phyloP scores from a whole-genome alignment of 2,797 vertebrate genomes.

The Taeniopygia guttata region DNA sequence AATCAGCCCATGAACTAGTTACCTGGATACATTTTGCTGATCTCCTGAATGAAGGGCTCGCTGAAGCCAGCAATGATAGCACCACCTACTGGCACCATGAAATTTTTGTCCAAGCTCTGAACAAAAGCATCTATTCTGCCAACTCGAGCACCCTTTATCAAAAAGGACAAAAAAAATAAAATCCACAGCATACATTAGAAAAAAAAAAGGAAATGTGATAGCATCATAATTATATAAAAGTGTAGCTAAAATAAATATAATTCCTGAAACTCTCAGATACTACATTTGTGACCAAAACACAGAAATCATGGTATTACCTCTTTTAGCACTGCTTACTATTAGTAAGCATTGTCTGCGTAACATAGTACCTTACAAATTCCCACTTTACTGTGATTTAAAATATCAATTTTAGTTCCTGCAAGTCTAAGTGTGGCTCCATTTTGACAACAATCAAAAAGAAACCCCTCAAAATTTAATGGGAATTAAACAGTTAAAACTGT shows the following conservation, averaged over 20 bases:
- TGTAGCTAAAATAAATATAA: not conserved
- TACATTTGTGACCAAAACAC: not conserved
- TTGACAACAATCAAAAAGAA: not conserved
- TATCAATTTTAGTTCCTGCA: not conserved
- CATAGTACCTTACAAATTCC: not conserved
- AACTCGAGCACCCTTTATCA: conserved; percentile 84
- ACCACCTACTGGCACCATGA: conserved; percentile 99
- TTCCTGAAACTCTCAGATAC: not conserved
- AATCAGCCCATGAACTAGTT: conserved; percentile 39
- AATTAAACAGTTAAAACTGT: not conserved
- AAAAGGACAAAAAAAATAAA: not conserved
- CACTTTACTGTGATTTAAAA: not conserved
- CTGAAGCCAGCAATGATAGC: conserved; percentile 96
- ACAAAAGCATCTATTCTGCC: conserved; percentile 96
- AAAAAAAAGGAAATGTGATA: not conserved
- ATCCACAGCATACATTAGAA: not conserved
- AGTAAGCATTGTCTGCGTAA: not conserved
- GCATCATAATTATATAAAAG: not conserved
- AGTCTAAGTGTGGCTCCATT: not conserved
- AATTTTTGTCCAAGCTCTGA: conserved; percentile 99
- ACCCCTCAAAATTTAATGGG: not conserved
- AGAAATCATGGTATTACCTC: not conserved
- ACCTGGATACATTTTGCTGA: conserved; percentile 98
- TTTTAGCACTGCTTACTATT: not conserved
- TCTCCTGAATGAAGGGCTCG: conserved; percentile 89